Conservation (phyloP, 2,797 vertebrate species). For the Acanthis flammea region DNA sequence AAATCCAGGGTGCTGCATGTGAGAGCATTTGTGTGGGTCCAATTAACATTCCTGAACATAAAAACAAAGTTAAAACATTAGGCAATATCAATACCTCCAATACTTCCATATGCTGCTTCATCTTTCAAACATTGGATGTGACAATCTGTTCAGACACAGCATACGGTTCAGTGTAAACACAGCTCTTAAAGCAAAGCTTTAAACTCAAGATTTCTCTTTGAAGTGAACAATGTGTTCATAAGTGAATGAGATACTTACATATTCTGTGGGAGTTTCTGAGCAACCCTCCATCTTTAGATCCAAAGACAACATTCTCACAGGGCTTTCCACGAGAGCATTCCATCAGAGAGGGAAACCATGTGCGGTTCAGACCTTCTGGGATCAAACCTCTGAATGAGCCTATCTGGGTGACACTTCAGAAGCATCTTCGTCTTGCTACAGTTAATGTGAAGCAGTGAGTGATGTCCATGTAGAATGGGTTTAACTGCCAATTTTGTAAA, state of each 20-base stretch:
- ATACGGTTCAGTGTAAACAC: not conserved
- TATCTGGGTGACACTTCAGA: not conserved
- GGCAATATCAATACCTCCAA: not conserved
- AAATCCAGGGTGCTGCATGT: not conserved
- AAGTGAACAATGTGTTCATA: not conserved
- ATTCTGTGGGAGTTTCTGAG: not conserved
- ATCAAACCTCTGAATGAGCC: not conserved
- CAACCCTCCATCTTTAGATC: not conserved
- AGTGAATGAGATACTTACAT: not conserved
- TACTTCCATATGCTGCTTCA: slow-evolving; percentile 19
- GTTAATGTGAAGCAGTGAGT: not conserved
- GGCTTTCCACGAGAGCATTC: not conserved
- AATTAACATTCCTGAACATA: slow-evolving; percentile 50
- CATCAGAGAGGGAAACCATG: not conserved
- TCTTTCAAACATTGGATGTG: not conserved
- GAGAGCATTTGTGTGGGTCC: not conserved
- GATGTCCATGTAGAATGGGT: rapidly evolving
- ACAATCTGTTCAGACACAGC: not conserved
- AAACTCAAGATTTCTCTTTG: not conserved
- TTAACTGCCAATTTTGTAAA: not conserved
- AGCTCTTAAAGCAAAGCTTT: not conserved
- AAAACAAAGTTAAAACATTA: slow-evolving; percentile 26
- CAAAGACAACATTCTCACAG: not conserved
- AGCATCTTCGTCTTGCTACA: not conserved
- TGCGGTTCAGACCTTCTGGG: not conserved